phyloP scores from a whole-genome alignment of 2,888 invertebrate species.

The Nezara viridula region DNA sequence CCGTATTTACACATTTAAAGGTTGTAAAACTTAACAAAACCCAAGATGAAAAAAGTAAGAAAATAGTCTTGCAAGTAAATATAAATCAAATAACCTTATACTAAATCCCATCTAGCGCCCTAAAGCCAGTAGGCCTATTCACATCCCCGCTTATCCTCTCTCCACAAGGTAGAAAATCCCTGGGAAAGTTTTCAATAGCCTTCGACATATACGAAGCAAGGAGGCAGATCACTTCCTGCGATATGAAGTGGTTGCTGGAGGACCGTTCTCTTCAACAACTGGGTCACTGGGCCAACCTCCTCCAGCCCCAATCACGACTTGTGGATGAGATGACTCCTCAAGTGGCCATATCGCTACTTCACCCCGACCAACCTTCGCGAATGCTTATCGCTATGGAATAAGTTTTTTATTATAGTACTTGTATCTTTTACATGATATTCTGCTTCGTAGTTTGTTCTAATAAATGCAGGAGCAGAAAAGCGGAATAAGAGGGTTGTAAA shows the following conservation, averaged over 20 bases:
- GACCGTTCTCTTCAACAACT: slow-evolving; percentile 1
- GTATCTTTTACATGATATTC: not conserved
- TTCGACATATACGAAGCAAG: not conserved
- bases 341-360: not conserved
- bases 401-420: not conserved
- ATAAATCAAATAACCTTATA: no score
- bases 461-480: no score
- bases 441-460: not conserved
- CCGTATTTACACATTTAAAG: no score
- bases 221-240: not conserved
- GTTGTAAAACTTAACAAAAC: no score
- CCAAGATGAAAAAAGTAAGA: no score
- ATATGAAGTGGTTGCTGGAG: not conserved
- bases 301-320: slow-evolving; percentile 30
- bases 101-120: no score
- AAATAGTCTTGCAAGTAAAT: no score
- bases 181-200: not conserved
- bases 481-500: no score
- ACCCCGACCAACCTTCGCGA: not conserved
- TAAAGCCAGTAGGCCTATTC: no score
- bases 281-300: slow-evolving; percentile 31
- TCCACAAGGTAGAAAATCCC: not conserved
- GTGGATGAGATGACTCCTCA: not conserved
- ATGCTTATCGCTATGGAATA: not conserved
- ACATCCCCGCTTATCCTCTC: not conserved